These are phyloP conservation scores for Pelosia muscerda DNA, from an alignment of 2,888 invertebrate genomes.

Conservation along the genomic window DNA sequence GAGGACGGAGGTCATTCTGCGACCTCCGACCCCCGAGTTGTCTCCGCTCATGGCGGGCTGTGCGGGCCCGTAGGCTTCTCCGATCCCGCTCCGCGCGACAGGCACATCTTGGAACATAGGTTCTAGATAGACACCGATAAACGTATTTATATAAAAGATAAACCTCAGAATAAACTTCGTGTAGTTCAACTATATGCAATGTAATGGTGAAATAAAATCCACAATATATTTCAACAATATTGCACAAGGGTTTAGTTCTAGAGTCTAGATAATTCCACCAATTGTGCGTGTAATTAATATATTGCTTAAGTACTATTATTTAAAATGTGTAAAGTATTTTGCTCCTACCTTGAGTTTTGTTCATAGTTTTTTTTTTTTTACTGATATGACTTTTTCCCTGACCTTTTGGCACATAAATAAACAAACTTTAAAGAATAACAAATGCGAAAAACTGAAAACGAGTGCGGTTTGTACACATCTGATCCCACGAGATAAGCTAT, in stretches of 20 bases:
- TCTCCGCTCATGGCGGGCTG: too few relatives aligned
- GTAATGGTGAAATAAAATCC: neutral
- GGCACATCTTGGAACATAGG: too few relatives aligned
- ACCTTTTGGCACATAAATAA: neutral
- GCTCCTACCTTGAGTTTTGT: conserved; percentile 13
- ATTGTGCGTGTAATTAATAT: conserved; percentile 7
- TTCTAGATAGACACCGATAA: too few relatives aligned
- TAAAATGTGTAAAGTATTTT: conserved; percentile 12
- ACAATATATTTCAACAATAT: conserved; percentile 8
- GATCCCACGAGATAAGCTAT: too few relatives aligned
- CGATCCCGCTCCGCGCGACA: too few relatives aligned
- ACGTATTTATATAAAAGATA: neutral
- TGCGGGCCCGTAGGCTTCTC: too few relatives aligned
- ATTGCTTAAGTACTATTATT: conserved; percentile 16
- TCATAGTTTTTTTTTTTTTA: too few relatives aligned
- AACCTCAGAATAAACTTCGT: conserved; percentile 1
- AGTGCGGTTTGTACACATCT: too few relatives aligned
- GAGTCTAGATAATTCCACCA: neutral
- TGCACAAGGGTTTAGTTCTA: neutral
- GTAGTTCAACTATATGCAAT: neutral
- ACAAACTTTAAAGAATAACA: neutral
- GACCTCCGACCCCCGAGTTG: too few relatives aligned
- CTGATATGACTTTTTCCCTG: too few relatives aligned
- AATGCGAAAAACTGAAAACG: neutral
- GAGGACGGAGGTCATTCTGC: too few relatives aligned